Conservation (phyloP, 2,113 vertebrate species). For the Coturnix japonica region DNA sequence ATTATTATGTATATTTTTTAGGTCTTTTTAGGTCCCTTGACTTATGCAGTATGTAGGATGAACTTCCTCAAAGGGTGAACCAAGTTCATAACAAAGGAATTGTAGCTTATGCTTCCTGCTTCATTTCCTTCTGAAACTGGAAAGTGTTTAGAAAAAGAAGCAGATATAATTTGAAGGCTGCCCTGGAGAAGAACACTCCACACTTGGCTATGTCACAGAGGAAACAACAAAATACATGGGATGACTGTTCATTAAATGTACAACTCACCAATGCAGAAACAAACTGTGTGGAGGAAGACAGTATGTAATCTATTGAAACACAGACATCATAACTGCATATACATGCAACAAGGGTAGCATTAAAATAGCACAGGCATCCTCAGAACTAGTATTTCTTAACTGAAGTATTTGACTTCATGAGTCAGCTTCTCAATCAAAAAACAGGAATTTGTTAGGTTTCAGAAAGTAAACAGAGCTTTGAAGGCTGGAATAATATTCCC, state of each 20-base stretch:
- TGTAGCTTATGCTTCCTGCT: background rate
- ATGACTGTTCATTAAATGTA: background rate
- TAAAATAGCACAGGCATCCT: background rate
- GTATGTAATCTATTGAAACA: fast-evolving
- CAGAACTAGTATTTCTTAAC: background rate
- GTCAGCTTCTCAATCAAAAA: background rate
- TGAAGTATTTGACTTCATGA: background rate
- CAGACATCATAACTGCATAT: background rate
- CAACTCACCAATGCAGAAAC: background rate
- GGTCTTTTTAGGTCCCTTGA: background rate
- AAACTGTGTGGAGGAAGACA: background rate
- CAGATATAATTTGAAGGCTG: background rate
- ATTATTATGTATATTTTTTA: background rate
- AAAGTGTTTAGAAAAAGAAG: background rate
- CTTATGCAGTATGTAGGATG: background rate
- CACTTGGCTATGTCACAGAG: background rate
- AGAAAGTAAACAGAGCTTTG: background rate
- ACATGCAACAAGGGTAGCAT: background rate
- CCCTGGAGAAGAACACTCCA: background rate
- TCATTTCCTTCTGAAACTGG: background rate
- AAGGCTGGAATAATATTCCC: background rate
- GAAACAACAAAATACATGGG: background rate
- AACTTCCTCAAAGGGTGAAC: background rate
- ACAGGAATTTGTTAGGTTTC: background rate
- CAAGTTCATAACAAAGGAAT: background rate